Percentiles rank a stretch among this genome's conserved stretches.
Conservation (phyloP, 2,113 vertebrate species). For the Sapayoa aenigma region DNA sequence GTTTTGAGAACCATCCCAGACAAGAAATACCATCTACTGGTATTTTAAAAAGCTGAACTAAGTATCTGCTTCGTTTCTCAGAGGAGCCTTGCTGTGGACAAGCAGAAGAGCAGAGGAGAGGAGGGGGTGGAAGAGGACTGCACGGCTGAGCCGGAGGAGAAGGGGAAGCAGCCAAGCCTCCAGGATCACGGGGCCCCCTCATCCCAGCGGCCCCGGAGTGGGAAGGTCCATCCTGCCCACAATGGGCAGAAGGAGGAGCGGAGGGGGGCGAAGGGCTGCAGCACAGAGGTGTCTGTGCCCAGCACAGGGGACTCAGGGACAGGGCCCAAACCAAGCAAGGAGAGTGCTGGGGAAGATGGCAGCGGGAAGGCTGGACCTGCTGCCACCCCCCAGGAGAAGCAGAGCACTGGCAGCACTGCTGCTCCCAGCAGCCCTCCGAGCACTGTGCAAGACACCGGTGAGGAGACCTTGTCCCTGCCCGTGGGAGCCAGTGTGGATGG, state of each 20-base stretch:
- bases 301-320: background rate
- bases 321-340: background rate
- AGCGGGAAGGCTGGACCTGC: background rate
- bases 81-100: conserved; percentile 2
- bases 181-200: background rate
- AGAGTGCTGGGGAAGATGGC: background rate
- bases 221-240: background rate
- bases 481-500: background rate
- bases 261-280: background rate
- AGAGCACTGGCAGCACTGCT: background rate
- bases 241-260: background rate
- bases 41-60: background rate
- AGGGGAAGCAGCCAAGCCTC: background rate
- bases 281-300: background rate
- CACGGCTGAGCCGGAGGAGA: conserved; percentile 25
- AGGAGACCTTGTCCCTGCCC: background rate
- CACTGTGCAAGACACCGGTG: background rate
- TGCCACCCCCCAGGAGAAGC: background rate
- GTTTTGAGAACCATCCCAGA: background rate
- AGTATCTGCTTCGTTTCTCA: background rate
- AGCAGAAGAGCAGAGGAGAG: conserved; percentile 20
- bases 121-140: conserved; percentile 20
- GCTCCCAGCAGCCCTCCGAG: background rate
- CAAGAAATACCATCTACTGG: background rate
- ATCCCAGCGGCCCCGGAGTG: background rate